Conservation (phyloP, 2,113 vertebrate species). For the Pampusana beccarii region DNA sequence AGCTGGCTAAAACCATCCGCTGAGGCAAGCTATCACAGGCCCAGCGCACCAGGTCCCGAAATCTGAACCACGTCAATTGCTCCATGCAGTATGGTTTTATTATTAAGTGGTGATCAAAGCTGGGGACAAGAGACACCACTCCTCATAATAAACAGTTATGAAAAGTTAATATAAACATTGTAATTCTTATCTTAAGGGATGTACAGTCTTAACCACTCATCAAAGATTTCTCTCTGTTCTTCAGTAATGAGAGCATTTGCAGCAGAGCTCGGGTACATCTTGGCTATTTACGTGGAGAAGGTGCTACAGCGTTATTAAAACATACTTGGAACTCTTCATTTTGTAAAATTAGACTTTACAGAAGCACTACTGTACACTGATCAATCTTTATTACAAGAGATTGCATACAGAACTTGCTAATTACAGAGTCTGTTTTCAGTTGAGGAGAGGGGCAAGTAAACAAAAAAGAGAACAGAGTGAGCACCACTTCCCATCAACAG, state of each 20-base stretch:
- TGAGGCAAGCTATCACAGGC: constrained; percentile 11
- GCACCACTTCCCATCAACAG: not conserved
- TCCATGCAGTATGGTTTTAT: not conserved
- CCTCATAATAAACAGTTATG: not conserved
- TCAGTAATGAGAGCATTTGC: not conserved
- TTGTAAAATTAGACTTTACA: not conserved
- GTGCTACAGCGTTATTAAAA: not conserved
- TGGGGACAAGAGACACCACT: no score
- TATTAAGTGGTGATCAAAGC: constrained; percentile 6
- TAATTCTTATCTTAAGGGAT: not conserved
- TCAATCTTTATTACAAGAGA: not conserved
- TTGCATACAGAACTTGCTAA: not conserved
- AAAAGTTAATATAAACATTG: not conserved
- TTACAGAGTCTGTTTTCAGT: not conserved
- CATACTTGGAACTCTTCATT: not conserved
- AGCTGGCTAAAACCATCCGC: constrained; percentile 27
- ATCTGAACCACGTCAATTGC: not conserved
- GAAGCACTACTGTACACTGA: not conserved
- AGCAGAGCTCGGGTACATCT: not conserved
- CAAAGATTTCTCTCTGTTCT: not conserved
- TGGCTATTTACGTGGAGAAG: not conserved
- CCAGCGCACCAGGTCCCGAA: not conserved
- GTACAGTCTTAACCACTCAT: not conserved
- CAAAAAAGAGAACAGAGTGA: not conserved
- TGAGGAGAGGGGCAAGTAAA: not conserved